Evolutionary conservation across 2,797 vertebrate genomes (phyloP).

Genomic region (Margarornis squamiger): DNA sequence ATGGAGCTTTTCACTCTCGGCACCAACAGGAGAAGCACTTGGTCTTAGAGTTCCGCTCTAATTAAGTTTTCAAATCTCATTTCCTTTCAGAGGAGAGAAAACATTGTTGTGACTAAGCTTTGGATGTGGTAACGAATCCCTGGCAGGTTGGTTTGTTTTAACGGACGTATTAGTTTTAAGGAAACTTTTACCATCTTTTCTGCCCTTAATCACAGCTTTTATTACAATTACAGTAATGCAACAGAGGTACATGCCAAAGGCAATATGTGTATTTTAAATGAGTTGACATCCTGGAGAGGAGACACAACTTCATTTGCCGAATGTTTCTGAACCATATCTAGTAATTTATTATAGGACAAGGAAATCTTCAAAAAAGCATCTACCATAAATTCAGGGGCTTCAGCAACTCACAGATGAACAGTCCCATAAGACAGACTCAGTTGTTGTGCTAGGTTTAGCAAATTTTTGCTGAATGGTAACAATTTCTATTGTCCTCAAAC

Average conservation of each 20-base stretch:
- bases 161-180: slow-evolving; percentile 63
- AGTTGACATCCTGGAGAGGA: slow-evolving; percentile 58
- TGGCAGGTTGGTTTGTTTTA: slow-evolving; percentile 71
- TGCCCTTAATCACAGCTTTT: slow-evolving; percentile 68
- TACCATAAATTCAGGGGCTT: neutral
- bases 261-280: slow-evolving; percentile 68
- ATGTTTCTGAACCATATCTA: slow-evolving; percentile 18
- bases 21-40: neutral
- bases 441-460: slow-evolving; percentile 10
- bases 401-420: neutral
- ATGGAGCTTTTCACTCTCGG: slow-evolving; percentile 1
- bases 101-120: slow-evolving; percentile 74
- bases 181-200: slow-evolving; percentile 71
- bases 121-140: slow-evolving; percentile 70
- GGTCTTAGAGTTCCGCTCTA: slow-evolving; percentile 31
- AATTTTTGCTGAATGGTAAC: slow-evolving; percentile 32
- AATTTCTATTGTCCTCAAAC: slow-evolving; percentile 49
- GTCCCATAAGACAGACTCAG: neutral
- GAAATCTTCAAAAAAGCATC: neutral
- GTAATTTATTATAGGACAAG: slow-evolving; percentile 15
- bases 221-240: slow-evolving; percentile 67
- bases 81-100: slow-evolving; percentile 70
- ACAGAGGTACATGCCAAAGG: slow-evolving; percentile 61
- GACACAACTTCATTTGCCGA: slow-evolving; percentile 47
- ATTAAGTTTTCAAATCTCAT: slow-evolving; percentile 70